A percentile compares a stretch with the other conserved stretches of the same genome.
phyloP scores from a whole-genome alignment of 1,140 invertebrate species.

The Drosophila grimshawi region DNA sequence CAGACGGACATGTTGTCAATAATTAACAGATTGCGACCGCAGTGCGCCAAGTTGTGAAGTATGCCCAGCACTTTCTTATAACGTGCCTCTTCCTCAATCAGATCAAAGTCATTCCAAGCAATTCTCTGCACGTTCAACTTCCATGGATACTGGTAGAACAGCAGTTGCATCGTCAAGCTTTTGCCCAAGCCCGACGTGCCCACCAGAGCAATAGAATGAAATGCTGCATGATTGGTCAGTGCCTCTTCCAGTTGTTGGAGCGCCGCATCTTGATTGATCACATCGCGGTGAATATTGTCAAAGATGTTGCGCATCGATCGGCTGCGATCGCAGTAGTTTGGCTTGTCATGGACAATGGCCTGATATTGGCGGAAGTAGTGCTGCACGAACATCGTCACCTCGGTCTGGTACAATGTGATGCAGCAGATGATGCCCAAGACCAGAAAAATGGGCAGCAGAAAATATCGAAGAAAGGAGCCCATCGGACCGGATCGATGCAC shows the following conservation, averaged over 20 bases:
- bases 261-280: slow-evolving; percentile 59
- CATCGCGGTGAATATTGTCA: slow-evolving; percentile 12
- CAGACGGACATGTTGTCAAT: slow-evolving; percentile 53
- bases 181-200: slow-evolving; percentile 60
- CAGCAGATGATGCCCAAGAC: slow-evolving; percentile 21
- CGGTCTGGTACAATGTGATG: slow-evolving; percentile 29
- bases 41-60: slow-evolving; percentile 22
- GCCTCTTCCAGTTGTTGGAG: slow-evolving; percentile 47
- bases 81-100: background rate
- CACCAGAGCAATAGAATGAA: slow-evolving; percentile 45
- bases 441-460: slow-evolving; percentile 11
- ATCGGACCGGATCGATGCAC: background rate
- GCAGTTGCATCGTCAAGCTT: slow-evolving; percentile 39
- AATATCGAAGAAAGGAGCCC: slow-evolving; percentile 15
- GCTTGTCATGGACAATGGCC: slow-evolving; percentile 60
- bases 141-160: slow-evolving; percentile 54
- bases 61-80: background rate
- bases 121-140: slow-evolving; percentile 45
- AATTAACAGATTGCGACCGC: slow-evolving; percentile 58
- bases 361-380: slow-evolving; percentile 46
- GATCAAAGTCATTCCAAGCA: slow-evolving; percentile 31
- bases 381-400: slow-evolving; percentile 27
- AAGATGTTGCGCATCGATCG: slow-evolving; percentile 39
- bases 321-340: slow-evolving; percentile 57
- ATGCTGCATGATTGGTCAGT: slow-evolving; percentile 35